Evolutionary conservation across 2,888 invertebrate species (phyloP).

Genomic region (Ennomos erosarius): DNA sequence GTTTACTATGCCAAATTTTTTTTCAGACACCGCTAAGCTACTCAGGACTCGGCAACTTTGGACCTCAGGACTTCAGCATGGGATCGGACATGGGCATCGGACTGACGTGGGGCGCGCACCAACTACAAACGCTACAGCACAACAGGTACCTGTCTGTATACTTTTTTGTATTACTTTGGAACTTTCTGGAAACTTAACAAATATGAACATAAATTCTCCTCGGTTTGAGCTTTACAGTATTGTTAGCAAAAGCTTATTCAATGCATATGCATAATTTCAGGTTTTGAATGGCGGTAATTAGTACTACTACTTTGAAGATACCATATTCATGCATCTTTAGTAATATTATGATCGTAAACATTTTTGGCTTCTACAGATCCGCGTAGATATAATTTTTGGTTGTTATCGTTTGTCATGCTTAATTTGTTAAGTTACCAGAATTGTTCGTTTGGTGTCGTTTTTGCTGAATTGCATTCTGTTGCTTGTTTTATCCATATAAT

Average conservation of each 20-base stretch:
- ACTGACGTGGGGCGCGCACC: conserved; percentile 89
- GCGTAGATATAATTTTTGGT: too few relatives aligned
- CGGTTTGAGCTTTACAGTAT: too few relatives aligned
- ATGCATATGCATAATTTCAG: too few relatives aligned
- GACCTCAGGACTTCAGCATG: conserved; percentile 92
- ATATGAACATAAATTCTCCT: background rate
- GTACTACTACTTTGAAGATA: too few relatives aligned
- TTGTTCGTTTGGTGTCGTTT: conserved; percentile 22
- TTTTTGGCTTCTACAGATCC: too few relatives aligned
- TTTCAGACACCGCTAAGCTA: conserved; percentile 84
- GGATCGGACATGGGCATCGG: conserved; percentile 90
- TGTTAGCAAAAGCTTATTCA: too few relatives aligned
- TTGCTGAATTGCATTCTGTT: conserved; percentile 23
- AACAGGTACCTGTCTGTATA: conserved; percentile 87
- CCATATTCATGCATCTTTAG: too few relatives aligned
- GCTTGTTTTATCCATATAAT: conserved; percentile 12
- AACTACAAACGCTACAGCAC: conserved; percentile 88
- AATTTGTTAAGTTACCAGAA: conserved; percentile 26
- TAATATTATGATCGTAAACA: too few relatives aligned
- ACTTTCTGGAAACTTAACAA: conserved; percentile 29
- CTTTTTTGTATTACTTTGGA: conserved; percentile 55
- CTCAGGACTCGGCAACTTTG: conserved; percentile 88
- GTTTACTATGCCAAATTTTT: background rate
- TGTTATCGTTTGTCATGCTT: too few relatives aligned
- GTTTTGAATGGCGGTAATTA: too few relatives aligned